Conservation (phyloP, 1,140 invertebrate genomes). For the Anoplolepis gracilipes region DNA sequence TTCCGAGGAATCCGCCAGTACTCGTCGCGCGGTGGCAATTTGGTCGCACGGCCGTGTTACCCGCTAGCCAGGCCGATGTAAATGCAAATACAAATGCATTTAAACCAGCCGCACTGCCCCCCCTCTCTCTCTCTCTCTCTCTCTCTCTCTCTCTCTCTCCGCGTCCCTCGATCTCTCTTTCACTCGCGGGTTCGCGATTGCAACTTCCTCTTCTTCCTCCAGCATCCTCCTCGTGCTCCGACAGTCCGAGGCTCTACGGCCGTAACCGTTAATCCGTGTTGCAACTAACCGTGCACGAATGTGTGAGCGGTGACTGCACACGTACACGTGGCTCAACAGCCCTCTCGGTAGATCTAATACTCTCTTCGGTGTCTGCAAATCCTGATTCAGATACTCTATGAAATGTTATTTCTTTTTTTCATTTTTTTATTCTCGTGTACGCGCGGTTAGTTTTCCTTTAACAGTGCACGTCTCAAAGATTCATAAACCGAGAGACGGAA, state of each 20-base stretch:
- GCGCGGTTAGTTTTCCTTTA: slow-evolving; percentile 45
- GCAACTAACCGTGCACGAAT: slow-evolving; percentile 70
- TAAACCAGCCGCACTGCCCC: slow-evolving; percentile 50
- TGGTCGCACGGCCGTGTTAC: slow-evolving; percentile 68
- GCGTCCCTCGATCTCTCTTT: not conserved
- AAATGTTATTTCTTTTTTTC: slow-evolving; percentile 44
- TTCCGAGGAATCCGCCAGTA: slow-evolving; percentile 69
- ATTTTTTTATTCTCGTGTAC: slow-evolving; percentile 64
- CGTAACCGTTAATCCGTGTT: slow-evolving; percentile 74
- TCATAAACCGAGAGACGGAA: not conserved
- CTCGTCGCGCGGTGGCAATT: slow-evolving; percentile 69
- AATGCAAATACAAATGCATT: slow-evolving; percentile 76
- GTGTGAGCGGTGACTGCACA: slow-evolving; percentile 47
- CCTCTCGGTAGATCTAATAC: slow-evolving; percentile 38
- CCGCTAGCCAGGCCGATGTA: slow-evolving; percentile 70
- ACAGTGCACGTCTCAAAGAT: slow-evolving; percentile 24
- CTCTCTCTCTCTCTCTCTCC: not conserved
- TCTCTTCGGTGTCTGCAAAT: not conserved
- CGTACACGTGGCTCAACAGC: not conserved
- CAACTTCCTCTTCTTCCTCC: not conserved
- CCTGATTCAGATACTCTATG: slow-evolving; percentile 31
- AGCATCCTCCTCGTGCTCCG: slow-evolving; percentile 13
- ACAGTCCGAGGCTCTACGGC: slow-evolving; percentile 18
- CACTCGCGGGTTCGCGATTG: not conserved
- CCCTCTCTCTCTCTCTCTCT: not conserved